A percentile compares a stretch with the other conserved stretches of the same genome.
Conservation (phyloP, 2,888 invertebrate species). For the Trichogramma dendrolimi region DNA sequence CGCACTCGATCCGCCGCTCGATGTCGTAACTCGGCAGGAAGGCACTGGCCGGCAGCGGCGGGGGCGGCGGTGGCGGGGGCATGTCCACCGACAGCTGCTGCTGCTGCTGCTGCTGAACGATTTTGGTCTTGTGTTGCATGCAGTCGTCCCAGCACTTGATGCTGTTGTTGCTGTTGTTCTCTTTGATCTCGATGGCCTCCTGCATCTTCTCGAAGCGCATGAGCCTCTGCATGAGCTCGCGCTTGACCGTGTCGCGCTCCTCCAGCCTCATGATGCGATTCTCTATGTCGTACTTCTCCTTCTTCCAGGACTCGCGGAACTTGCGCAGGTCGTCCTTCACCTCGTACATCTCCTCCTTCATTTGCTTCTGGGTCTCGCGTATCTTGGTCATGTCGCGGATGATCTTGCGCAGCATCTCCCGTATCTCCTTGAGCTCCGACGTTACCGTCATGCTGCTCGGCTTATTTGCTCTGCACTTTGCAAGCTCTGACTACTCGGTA, state of each 20-base stretch:
- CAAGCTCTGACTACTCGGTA: no score
- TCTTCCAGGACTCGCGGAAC: conserved; percentile 18
- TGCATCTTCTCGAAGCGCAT: conserved; percentile 11
- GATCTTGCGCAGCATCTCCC: conserved; percentile 17
- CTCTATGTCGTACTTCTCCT: conserved; percentile 21
- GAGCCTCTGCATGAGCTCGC: conserved; percentile 13
- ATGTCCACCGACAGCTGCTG: no score
- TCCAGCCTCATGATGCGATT: conserved; percentile 14
- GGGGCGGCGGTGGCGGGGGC: no score
- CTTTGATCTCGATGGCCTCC: conserved; percentile 14
- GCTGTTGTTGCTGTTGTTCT: conserved; percentile 7
- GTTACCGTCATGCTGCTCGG: conserved; percentile 11
- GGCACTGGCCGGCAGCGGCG: not conserved
- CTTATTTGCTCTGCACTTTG: no score
- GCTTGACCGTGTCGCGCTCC: conserved; percentile 12
- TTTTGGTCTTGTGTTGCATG: no score
- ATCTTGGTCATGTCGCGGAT: conserved; percentile 18
- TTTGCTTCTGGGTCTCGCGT: conserved; percentile 15
- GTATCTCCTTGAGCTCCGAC: conserved; percentile 17
- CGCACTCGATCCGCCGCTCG: conserved; percentile 9
- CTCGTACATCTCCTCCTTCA: conserved; percentile 24
- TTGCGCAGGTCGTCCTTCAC: conserved; percentile 15
- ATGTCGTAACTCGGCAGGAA: not conserved
- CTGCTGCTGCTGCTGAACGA: no score
- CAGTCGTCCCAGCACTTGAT: not conserved